Conservation (phyloP, 2,888 invertebrate genomes). For the Cosmopolites sordidus region DNA sequence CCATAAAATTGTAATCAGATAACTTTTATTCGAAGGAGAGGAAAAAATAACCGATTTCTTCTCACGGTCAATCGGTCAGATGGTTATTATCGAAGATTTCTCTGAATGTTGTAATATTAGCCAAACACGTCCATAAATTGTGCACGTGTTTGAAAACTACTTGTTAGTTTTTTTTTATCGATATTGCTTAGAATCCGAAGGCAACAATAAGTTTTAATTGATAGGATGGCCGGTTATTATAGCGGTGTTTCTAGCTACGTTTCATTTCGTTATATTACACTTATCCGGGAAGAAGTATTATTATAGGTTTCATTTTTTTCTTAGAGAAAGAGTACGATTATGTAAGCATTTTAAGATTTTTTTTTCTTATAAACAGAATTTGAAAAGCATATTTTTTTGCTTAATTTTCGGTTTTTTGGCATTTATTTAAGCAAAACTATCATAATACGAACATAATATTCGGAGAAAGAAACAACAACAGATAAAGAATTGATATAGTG, state of each 20-base stretch:
- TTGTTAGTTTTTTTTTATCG: constrained; percentile 24
- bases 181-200: constrained; percentile 22
- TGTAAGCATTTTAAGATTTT: too few species aligned
- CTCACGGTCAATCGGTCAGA: constrained; percentile 28
- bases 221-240: constrained; percentile 12
- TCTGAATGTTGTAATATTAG: constrained; percentile 27
- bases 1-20: constrained; percentile 25
- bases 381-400: too few species aligned
- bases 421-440: too few species aligned
- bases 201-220: constrained; percentile 21
- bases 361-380: too few species aligned
- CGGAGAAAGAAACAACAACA: too few species aligned
- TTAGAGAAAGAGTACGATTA: not conserved
- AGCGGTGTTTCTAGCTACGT: too few species aligned
- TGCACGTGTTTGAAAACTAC: constrained; percentile 25
- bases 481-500: too few species aligned
- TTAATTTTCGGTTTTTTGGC: too few species aligned
- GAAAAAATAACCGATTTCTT: constrained; percentile 20
- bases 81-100: constrained; percentile 26
- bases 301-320: too few species aligned
- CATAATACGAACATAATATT: too few species aligned
- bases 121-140: constrained; percentile 26
- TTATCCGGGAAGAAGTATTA: too few species aligned
- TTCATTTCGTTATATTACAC: too few species aligned
- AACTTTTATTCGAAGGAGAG: constrained; percentile 20